phyloP scores from a whole-genome alignment of 2,888 invertebrate species.

The Tenthredo distinguenda region DNA sequence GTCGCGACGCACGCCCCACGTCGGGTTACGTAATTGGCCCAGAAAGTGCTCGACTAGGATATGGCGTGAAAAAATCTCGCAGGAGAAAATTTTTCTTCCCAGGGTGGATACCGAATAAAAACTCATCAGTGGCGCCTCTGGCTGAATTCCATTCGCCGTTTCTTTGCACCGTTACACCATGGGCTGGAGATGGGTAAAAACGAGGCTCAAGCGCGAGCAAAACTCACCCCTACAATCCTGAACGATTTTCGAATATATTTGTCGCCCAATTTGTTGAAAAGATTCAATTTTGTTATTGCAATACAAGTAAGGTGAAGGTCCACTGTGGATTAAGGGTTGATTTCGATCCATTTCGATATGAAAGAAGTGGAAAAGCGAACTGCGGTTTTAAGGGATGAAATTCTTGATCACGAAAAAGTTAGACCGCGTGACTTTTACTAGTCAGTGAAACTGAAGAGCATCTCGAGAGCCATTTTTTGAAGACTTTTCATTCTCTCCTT shows the following conservation, averaged over 20 bases:
- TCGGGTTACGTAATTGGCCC: conserved; percentile 2
- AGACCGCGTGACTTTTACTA: background rate
- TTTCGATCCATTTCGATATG: background rate
- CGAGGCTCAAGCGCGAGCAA: background rate
- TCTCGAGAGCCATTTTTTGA: conserved; percentile 11
- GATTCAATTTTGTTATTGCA: background rate
- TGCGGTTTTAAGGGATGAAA: background rate
- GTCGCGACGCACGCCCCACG: background rate
- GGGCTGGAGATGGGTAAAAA: background rate
- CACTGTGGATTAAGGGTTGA: background rate
- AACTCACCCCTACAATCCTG: background rate
- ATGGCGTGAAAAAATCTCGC: conserved; percentile 29
- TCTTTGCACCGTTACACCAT: background rate
- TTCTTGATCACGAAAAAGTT: background rate
- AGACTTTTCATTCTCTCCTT: conserved; percentile 44
- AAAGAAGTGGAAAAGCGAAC: background rate
- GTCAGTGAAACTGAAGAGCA: conserved; percentile 12
- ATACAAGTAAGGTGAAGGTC: background rate
- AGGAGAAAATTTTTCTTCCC: conserved; percentile 30
- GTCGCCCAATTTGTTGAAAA: background rate
- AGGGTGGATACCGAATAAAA: conserved; percentile 21
- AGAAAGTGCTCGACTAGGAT: background rate
- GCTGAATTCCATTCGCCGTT: conserved; percentile 37
- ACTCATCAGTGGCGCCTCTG: conserved; percentile 28
- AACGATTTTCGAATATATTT: background rate